phyloP scores from a whole-genome alignment of 2,888 invertebrate species.

The Rhingia campestris region DNA sequence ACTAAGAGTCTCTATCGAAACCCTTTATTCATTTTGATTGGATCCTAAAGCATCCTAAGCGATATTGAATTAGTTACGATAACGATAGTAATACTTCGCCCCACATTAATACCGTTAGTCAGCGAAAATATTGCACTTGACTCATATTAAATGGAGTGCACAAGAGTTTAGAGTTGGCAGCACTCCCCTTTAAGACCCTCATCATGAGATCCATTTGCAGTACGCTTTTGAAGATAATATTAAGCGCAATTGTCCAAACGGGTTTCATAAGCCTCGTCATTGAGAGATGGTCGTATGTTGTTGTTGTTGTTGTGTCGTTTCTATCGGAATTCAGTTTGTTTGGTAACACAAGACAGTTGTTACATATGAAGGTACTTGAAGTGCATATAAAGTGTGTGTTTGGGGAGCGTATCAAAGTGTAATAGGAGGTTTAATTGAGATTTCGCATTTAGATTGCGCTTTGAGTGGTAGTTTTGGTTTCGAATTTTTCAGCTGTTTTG shows the following conservation, averaged over 20 bases:
- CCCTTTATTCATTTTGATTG: not conserved
- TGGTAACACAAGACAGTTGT: constrained; percentile 56
- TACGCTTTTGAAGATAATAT: constrained; percentile 55
- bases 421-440: constrained; percentile 62
- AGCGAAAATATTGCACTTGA: constrained; percentile 52
- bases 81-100: not conserved
- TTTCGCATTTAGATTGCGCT: constrained; percentile 52
- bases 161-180: not conserved
- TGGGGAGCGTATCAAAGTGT: constrained; percentile 41
- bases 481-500: constrained; percentile 6
- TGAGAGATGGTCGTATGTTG: constrained; percentile 45
- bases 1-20: no score
- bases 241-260: constrained; percentile 64
- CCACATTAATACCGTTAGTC: constrained; percentile 34
- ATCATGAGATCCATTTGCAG: constrained; percentile 20
- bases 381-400: constrained; percentile 65
- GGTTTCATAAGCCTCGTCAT: constrained; percentile 65
- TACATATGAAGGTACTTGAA: constrained; percentile 71
- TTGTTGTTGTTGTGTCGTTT: constrained; percentile 3
- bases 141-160: constrained; percentile 44
- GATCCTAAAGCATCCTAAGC: constrained; percentile 12
- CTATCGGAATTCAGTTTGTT: constrained; percentile 29
- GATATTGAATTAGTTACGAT: not conserved
- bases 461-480: constrained; percentile 19
- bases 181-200: constrained; percentile 29